phyloP scores from a whole-genome alignment of 2,888 invertebrate genomes.

The Drosophila siamana region DNA sequence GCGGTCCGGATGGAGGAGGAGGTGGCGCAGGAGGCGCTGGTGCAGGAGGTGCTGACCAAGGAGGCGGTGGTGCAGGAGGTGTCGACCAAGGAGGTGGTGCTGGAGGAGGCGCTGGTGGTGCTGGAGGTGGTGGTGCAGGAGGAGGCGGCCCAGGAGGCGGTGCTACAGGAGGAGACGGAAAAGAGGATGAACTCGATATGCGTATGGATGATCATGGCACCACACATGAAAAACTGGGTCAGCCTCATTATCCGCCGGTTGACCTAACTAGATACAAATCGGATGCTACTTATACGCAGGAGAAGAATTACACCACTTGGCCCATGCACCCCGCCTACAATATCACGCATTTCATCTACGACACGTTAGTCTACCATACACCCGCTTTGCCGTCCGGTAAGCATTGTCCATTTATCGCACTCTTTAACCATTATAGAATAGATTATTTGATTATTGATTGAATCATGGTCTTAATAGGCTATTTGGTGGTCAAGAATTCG shows the following conservation, averaged over 20 bases:
- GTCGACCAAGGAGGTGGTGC: no score
- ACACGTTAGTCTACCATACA: constrained; percentile 1
- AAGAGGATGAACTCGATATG: no score
- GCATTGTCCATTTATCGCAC: no score
- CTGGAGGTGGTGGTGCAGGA: no score
- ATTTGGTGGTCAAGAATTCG: constrained; percentile 74
- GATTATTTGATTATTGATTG: no score
- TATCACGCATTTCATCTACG: constrained; percentile 35
- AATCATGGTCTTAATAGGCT: constrained; percentile 58
- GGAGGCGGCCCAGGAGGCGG: no score
- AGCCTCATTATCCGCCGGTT: constrained; percentile 32
- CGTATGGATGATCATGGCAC: constrained; percentile 24
- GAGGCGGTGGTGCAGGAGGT: no score
- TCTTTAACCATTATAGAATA: not conserved
- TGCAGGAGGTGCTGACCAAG: no score
- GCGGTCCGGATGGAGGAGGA: no score
- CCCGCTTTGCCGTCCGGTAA: constrained; percentile 44
- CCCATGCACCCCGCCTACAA: constrained; percentile 24
- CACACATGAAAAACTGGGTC: constrained; percentile 52
- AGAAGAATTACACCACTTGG: not conserved
- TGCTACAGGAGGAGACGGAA: no score
- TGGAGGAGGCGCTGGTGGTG: no score
- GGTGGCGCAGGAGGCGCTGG: no score
- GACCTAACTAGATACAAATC: constrained; percentile 32
- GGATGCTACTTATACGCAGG: not conserved